Evolutionary conservation across 1,140 invertebrate species (phyloP).

Genomic region (Leptinotarsa lineolata): DNA sequence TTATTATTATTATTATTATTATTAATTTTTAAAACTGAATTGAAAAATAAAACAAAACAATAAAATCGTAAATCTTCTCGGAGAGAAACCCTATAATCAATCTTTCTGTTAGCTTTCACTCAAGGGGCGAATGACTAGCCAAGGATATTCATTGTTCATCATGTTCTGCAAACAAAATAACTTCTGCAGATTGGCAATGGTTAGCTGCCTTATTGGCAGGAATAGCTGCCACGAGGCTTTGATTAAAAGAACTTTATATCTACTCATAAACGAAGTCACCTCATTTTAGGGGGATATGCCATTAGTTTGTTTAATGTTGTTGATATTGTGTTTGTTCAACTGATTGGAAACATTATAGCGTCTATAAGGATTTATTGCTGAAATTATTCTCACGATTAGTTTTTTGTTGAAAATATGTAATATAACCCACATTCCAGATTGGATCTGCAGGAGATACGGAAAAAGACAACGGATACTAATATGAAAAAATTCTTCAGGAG

Average conservation of each 20-base stretch:
- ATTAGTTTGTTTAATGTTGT: conserved; percentile 36
- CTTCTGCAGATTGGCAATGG: conserved; percentile 43
- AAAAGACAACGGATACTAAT: too few relatives aligned
- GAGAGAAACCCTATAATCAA: too few relatives aligned
- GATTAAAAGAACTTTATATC: conserved; percentile 39
- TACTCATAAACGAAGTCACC: conserved; percentile 25
- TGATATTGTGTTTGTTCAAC: conserved; percentile 39
- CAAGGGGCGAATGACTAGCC: not conserved
- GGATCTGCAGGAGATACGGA: too few relatives aligned
- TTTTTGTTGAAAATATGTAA: too few relatives aligned
- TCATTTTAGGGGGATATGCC: conserved; percentile 29
- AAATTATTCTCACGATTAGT: too few relatives aligned
- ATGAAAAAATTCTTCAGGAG: too few relatives aligned
- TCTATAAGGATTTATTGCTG: not conserved
- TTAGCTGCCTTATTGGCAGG: conserved; percentile 42
- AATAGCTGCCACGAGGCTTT: conserved; percentile 32
- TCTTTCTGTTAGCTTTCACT: not conserved
- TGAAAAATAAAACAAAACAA: too few relatives aligned
- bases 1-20: too few relatives aligned
- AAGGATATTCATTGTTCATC: conserved; percentile 31
- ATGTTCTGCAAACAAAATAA: conserved; percentile 46
- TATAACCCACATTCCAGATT: too few relatives aligned
- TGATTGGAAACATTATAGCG: conserved; percentile 35
- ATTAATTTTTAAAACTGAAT: too few relatives aligned
- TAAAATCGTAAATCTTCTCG: too few relatives aligned